A percentile compares a stretch with the other conserved stretches of the same genome.
phyloP scores from a whole-genome alignment of 2,113 vertebrate genomes.

The Synchiropus splendidus region DNA sequence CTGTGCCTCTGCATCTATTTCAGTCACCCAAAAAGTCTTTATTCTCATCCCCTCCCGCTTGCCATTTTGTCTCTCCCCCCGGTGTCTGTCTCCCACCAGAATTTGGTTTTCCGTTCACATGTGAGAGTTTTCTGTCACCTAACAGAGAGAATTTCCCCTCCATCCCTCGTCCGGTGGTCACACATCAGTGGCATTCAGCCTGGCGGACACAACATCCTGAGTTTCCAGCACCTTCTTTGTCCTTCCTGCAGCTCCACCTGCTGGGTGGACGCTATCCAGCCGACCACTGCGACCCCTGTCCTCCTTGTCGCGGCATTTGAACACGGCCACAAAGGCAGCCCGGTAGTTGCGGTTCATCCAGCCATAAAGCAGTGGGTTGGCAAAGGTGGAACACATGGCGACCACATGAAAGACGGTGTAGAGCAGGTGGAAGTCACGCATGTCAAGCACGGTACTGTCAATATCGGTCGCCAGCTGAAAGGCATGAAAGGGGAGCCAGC shows the following conservation, averaged over 20 bases:
- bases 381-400: constrained; percentile 94
- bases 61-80: too few relatives aligned
- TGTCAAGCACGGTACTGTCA: constrained; percentile 77
- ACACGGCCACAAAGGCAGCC: constrained; percentile 80
- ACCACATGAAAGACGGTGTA: constrained; percentile 89
- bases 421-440: constrained; percentile 86
- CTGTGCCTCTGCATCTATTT: too few relatives aligned
- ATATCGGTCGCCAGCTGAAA: constrained; percentile 94
- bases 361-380: constrained; percentile 90
- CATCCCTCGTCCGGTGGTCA: constrained; percentile 32
- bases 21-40: too few relatives aligned
- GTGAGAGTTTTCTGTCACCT: too few relatives aligned
- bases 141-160: too few relatives aligned
- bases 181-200: constrained; percentile 74
- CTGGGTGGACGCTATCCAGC: constrained; percentile 40
- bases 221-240: constrained; percentile 40
- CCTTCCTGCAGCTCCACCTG: constrained; percentile 8
- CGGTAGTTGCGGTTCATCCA: constrained; percentile 99
- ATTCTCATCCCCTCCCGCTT: too few relatives aligned
- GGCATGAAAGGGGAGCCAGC: constrained; percentile 90
- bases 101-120: too few relatives aligned
- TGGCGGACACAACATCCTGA: constrained; percentile 28
- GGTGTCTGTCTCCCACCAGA: too few relatives aligned
- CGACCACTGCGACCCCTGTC: constrained; percentile 13
- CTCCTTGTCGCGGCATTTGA: constrained; percentile 67